phyloP scores from a whole-genome alignment of 2,888 invertebrate species.

The Onthophagus sagittarius region DNA sequence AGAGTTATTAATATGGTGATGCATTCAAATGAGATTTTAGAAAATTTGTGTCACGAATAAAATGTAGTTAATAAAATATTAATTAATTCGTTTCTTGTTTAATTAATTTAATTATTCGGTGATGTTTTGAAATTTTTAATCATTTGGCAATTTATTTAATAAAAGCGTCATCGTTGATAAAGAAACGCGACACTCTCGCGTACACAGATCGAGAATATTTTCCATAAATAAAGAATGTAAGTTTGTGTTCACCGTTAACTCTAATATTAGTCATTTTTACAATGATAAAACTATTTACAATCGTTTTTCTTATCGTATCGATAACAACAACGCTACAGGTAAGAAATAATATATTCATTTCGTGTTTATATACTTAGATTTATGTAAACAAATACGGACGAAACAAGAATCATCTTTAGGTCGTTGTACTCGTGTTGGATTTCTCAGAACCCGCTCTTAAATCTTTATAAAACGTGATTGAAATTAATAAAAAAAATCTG shows the following conservation, averaged over 20 bases:
- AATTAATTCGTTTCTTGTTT: no score
- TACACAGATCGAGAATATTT: background rate
- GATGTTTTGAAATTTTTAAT: background rate
- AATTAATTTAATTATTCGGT: no score
- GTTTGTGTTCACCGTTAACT: background rate
- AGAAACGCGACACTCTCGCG: background rate
- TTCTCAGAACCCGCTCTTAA: no score
- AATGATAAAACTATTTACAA: background rate
- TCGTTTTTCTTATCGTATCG: background rate
- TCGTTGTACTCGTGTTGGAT: background rate
- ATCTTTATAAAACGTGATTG: no score
- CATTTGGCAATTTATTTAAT: background rate
- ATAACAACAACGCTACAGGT: background rate
- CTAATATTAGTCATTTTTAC: background rate
- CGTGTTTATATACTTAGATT: background rate
- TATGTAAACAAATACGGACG: background rate
- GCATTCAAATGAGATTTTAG: conserved; percentile 1
- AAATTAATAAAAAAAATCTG: no score
- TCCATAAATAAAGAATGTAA: background rate
- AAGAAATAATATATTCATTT: background rate
- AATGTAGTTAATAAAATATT: no score
- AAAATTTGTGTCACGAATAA: background rate
- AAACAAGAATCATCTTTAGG: background rate
- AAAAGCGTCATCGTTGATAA: background rate
- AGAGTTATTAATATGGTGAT: conserved; percentile 6